Conservation (phyloP, 2,797 vertebrate genomes). For the Periparus ater region DNA sequence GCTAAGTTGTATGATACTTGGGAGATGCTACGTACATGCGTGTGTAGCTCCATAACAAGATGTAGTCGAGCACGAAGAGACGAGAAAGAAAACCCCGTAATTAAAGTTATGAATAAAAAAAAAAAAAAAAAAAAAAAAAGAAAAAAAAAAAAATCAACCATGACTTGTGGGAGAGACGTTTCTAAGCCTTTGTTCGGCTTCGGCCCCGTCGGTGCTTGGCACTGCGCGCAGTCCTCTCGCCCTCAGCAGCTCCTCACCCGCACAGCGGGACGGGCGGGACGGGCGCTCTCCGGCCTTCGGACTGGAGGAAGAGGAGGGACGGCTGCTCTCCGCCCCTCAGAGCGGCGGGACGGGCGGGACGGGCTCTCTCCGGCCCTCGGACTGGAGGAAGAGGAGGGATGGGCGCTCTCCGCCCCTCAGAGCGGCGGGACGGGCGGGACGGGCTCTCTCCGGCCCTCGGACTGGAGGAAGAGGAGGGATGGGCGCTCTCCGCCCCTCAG, state of each 20-base stretch:
- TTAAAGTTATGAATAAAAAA: neutral
- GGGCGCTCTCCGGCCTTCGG: neutral
- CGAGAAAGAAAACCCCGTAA: neutral
- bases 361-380: no score
- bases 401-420: neutral
- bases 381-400: neutral
- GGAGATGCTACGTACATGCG: neutral
- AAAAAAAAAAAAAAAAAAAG: neutral
- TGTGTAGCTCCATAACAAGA: neutral
- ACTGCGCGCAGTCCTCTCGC: neutral
- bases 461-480: neutral
- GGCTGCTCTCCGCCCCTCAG: neutral
- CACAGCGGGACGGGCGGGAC: neutral
- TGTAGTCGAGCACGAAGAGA: neutral
- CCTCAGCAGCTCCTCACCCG: neutral
- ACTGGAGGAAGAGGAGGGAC: neutral
- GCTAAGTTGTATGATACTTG: neutral
- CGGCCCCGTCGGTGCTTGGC: rapidly evolving
- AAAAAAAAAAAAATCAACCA: neutral
- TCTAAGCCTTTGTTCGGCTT: neutral
- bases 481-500: neutral
- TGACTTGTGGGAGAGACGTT: neutral
- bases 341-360: no score
- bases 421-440: no score
- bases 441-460: neutral